A percentile compares a stretch with the other conserved stretches of the same genome.
These are phyloP conservation scores for Tridacna crocea DNA, from an alignment of 2,888 invertebrate genomes.

Conservation along the genomic window DNA sequence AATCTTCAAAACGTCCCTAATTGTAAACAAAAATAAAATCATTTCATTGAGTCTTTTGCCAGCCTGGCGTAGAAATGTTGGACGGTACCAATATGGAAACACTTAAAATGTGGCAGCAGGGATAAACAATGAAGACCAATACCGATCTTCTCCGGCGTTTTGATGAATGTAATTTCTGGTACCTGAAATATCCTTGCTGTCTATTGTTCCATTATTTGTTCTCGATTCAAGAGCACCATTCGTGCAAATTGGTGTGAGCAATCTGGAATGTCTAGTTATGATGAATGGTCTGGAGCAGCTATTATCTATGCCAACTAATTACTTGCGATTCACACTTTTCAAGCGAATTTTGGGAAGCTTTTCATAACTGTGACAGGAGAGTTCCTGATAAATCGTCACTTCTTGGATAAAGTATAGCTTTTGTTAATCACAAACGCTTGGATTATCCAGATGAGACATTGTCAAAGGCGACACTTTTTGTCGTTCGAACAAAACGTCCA, in stretches of 20 bases:
- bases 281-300: background rate
- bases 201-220: background rate
- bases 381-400: conserved; percentile 3
- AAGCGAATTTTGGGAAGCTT: background rate
- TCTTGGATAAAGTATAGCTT: background rate
- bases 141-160: background rate
- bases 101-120: no score
- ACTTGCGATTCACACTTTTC: background rate
- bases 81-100: no score
- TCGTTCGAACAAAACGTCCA: background rate
- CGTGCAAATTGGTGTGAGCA: background rate
- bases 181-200: background rate
- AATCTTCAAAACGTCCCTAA: no score
- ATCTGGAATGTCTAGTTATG: conserved; percentile 17
- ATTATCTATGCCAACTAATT: background rate
- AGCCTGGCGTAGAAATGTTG: no score
- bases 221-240: background rate
- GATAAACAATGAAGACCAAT: background rate
- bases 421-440: background rate
- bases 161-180: conserved; percentile 5
- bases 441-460: background rate
- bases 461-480: background rate
- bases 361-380: background rate
- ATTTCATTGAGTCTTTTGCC: no score
- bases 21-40: no score